Evolutionary conservation across 2,797 vertebrate genomes (phyloP).

Genomic region (Odontamblyopus lacepedii): DNA sequence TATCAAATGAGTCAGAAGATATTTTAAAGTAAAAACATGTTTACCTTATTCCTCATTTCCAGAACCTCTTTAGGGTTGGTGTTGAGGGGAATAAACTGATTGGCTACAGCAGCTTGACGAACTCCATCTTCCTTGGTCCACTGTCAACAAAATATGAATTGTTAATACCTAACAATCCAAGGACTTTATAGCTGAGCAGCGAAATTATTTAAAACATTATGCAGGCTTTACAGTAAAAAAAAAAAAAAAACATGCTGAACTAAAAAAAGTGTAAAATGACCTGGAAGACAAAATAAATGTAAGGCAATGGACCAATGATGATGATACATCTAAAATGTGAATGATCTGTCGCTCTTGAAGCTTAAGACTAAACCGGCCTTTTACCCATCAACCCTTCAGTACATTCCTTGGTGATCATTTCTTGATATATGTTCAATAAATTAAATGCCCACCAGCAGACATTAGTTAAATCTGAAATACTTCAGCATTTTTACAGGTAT

Average conservation of each 20-base stretch:
- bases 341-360: neutral
- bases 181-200: slow-evolving; percentile 41
- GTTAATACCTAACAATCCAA: slow-evolving; percentile 26
- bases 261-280: slow-evolving; percentile 58
- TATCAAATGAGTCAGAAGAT: neutral
- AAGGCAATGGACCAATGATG: slow-evolving; percentile 77
- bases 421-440: neutral
- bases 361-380: neutral
- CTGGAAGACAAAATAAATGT: slow-evolving; percentile 32
- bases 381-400: neutral
- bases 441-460: neutral
- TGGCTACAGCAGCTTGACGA: slow-evolving; percentile 91
- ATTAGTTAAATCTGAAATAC: neutral
- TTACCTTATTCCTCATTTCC: slow-evolving; percentile 99
- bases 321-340: slow-evolving; percentile 41
- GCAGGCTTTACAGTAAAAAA: slow-evolving; percentile 74
- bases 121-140: slow-evolving; percentile 97
- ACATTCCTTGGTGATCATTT: neutral
- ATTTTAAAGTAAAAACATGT: neutral
- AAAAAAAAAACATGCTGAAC: slow-evolving; percentile 85
- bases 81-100: slow-evolving; percentile 98
- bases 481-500: neutral
- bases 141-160: slow-evolving; percentile 78
- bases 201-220: slow-evolving; percentile 41
- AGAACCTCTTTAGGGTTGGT: slow-evolving; percentile 98